Percentiles rank a stretch among this genome's conserved stretches.
Conservation (phyloP, 2,797 vertebrate species). For the Malacoctenus gilli region DNA sequence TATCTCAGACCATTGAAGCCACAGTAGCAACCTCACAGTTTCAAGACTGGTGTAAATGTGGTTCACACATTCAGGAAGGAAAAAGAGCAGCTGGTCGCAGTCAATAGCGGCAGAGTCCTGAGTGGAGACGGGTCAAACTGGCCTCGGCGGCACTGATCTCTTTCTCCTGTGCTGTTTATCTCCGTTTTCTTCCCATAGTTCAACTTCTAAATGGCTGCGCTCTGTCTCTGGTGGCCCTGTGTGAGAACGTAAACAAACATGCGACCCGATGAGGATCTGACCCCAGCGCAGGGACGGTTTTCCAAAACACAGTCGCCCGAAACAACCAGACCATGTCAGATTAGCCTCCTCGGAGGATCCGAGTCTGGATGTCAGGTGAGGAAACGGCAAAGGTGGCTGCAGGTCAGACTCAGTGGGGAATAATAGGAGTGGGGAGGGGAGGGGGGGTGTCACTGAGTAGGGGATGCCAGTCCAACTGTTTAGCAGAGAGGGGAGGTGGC, state of each 20-base stretch:
- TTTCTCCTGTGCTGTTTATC: constrained; percentile 49
- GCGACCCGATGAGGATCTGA: constrained; percentile 50
- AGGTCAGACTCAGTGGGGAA: background rate
- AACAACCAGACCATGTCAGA: constrained; percentile 52
- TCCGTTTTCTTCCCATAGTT: constrained; percentile 57
- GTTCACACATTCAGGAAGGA: constrained; percentile 13
- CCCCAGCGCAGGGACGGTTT: constrained; percentile 41
- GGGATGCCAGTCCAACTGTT: no score
- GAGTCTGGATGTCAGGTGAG: background rate
- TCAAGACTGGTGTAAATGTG: constrained; percentile 13
- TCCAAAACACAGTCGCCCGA: constrained; percentile 67
- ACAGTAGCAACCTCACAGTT: constrained; percentile 1
- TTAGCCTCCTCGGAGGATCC: constrained; percentile 21
- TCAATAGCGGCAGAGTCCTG: background rate
- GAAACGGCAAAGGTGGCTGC: constrained; percentile 1
- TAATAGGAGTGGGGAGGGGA: no score
- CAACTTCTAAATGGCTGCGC: constrained; percentile 48
- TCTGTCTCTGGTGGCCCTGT: constrained; percentile 47
- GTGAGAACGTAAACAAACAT: constrained; percentile 67
- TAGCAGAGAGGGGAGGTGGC: no score
- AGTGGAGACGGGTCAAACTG: constrained; percentile 3
- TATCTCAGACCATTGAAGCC: constrained; percentile 7
- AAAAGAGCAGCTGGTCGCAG: constrained; percentile 1
- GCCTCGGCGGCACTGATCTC: constrained; percentile 18
- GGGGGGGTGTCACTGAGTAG: no score